phyloP scores from a whole-genome alignment of 2,888 invertebrate species.

The Nomada hirtipes region DNA sequence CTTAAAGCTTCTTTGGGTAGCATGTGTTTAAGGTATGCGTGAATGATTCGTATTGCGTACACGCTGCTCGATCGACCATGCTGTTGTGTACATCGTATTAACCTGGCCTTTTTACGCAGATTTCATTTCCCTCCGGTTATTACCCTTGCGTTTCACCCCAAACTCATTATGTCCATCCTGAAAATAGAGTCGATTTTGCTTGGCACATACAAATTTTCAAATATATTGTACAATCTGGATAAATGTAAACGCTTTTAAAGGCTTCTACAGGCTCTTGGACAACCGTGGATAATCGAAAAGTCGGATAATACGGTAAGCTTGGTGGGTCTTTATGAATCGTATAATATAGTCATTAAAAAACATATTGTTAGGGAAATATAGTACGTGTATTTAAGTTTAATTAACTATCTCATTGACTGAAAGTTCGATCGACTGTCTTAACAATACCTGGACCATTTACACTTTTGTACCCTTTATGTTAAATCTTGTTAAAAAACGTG shows the following conservation, averaged over 20 bases:
- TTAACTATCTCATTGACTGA: no score
- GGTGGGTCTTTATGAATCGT: no score
- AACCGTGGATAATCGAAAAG: no score
- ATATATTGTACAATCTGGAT: conserved; percentile 20
- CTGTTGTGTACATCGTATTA: conserved; percentile 49
- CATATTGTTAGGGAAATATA: no score
- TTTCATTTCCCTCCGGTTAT: conserved; percentile 53
- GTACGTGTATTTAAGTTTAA: no score
- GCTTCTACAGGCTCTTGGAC: no score
- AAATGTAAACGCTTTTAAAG: background rate
- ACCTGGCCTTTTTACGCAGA: conserved; percentile 59
- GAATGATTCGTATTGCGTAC: conserved; percentile 39
- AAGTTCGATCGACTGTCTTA: no score
- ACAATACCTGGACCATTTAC: no score
- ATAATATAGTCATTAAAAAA: no score
- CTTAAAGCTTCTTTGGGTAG: conserved; percentile 24
- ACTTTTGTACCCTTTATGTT: no score
- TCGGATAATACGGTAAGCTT: no score
- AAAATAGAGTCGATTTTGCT: conserved; percentile 29
- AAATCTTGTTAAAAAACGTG: background rate
- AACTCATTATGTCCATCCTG: conserved; percentile 16
- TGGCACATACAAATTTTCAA: conserved; percentile 39
- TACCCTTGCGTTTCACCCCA: conserved; percentile 27
- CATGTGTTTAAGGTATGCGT: background rate
- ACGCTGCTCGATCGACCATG: conserved; percentile 56